These are phyloP conservation scores for Sebastiscus tertius DNA, from an alignment of 2,797 vertebrate genomes.

Conservation along the genomic window DNA sequence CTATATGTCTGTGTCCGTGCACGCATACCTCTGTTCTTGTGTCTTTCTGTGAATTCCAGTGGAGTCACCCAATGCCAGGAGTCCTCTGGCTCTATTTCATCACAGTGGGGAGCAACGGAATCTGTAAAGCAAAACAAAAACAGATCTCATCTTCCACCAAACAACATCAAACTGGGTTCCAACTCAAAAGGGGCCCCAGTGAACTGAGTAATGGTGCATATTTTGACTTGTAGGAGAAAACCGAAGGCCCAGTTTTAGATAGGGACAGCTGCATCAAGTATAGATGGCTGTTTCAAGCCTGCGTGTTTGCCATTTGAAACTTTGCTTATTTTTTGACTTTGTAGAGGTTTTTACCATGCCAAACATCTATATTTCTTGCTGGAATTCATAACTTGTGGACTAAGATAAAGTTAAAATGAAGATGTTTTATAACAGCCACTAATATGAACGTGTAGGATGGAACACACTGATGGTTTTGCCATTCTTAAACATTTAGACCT, in stretches of 20 bases:
- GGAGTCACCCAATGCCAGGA: background rate
- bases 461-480: background rate
- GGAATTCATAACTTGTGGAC: background rate
- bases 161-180: background rate
- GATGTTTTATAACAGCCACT: background rate
- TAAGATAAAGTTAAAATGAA: background rate
- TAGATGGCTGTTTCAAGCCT: background rate
- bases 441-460: background rate
- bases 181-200: background rate
- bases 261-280: background rate
- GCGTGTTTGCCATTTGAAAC: background rate
- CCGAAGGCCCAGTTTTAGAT: background rate
- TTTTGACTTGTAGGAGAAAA: background rate
- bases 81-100: conserved; percentile 26
- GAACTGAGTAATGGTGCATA: background rate
- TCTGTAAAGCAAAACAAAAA: conserved; percentile 49
- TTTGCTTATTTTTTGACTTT: background rate
- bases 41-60: conserved; percentile 1
- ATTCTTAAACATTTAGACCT: background rate
- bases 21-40: conserved; percentile 25
- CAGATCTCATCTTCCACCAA: conserved; percentile 2
- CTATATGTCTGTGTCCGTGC: background rate
- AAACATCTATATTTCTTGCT: background rate
- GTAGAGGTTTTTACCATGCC: background rate
- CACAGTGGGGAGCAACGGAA: conserved; percentile 6